Conservation (phyloP, 2,888 invertebrate species). For the Meghimatium bilineatum region DNA sequence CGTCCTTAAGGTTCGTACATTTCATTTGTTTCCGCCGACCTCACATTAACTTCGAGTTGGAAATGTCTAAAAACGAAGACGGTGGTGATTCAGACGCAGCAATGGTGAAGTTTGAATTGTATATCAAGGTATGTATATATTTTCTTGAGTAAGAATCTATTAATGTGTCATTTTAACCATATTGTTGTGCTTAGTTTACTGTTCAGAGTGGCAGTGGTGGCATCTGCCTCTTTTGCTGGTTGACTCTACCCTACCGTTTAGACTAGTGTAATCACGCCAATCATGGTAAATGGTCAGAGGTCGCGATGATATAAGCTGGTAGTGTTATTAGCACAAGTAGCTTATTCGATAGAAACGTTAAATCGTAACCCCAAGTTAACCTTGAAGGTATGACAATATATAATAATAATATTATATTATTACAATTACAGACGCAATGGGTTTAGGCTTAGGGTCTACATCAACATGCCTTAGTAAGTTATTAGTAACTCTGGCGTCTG, state of each 20-base stretch:
- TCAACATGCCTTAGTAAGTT: no score
- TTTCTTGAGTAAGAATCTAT: no score
- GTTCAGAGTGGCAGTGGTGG: no score
- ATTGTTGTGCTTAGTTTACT: no score
- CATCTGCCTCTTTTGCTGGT: no score
- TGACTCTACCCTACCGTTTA: no score
- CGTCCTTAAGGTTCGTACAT: conserved; percentile 28
- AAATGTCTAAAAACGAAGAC: conserved; percentile 51
- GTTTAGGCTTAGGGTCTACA: no score
- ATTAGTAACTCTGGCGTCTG: no score
- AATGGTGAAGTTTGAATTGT: conserved; percentile 57
- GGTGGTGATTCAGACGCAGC: conserved; percentile 27
- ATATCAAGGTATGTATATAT: conserved; percentile 56
- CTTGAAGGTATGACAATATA: not conserved
- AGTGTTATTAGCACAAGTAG: not conserved
- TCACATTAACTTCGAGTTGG: not conserved
- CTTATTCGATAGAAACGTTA: not conserved
- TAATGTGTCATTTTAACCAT: no score
- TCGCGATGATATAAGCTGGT: not conserved
- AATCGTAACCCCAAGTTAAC: not conserved
- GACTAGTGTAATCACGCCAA: not conserved
- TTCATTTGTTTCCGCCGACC: not conserved
- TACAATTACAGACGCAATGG: no score
- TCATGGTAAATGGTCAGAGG: not conserved
- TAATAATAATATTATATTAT: no score